A percentile compares a stretch with the other conserved stretches of the same genome.
These are phyloP conservation scores for Physella acuta DNA, from an alignment of 1,140 invertebrate species.

Conservation along the genomic window DNA sequence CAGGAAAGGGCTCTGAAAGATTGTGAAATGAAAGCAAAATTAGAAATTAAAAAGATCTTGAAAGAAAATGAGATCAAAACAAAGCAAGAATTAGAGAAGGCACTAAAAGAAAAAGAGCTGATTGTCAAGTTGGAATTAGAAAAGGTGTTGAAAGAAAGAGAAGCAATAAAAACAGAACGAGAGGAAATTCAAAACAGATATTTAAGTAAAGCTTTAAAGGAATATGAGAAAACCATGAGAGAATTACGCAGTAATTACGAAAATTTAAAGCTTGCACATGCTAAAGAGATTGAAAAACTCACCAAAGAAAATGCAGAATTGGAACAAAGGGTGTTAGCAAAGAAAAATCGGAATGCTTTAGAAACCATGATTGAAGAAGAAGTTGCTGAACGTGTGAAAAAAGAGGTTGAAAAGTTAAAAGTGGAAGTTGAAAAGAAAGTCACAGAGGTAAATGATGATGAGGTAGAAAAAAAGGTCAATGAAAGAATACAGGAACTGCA, in stretches of 20 bases:
- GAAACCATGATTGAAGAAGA: background rate
- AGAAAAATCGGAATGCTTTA: background rate
- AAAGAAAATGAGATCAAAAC: too few relatives aligned
- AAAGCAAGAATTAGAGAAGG: too few relatives aligned
- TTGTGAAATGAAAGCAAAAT: too few relatives aligned
- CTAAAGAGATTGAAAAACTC: background rate
- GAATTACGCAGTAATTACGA: too few relatives aligned
- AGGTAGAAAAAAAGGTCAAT: background rate
- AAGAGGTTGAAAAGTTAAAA: constrained; percentile 7
- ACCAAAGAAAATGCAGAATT: background rate
- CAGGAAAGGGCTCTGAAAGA: background rate
- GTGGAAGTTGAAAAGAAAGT: too few relatives aligned
- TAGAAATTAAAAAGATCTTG: too few relatives aligned
- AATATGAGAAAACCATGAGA: background rate
- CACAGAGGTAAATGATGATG: too few relatives aligned
- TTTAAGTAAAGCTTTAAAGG: background rate
- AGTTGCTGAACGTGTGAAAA: background rate
- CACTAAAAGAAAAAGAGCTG: too few relatives aligned
- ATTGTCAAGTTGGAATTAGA: too few relatives aligned
- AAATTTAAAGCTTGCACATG: background rate
- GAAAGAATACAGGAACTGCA: background rate
- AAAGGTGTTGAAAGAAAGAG: too few relatives aligned
- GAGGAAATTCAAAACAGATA: too few relatives aligned
- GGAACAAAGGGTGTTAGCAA: background rate
- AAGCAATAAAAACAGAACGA: too few relatives aligned